Conservation (phyloP, 2,797 vertebrate genomes). For the Danio albolineatus region DNA sequence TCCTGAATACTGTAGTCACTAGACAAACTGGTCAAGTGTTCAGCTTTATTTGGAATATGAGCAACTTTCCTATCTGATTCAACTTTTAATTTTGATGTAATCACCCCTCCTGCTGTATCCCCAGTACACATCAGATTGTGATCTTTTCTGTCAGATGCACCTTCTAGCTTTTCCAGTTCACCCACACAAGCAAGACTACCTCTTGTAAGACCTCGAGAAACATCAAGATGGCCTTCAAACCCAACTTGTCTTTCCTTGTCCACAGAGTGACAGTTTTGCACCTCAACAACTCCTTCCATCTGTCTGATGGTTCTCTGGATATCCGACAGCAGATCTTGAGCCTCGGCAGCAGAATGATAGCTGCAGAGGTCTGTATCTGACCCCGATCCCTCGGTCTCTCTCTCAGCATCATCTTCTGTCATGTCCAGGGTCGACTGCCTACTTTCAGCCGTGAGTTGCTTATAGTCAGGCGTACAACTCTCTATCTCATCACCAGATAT, state of each 20-base stretch:
- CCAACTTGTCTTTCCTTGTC: conserved; percentile 1
- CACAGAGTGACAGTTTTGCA: background rate
- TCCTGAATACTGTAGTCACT: conserved; percentile 75
- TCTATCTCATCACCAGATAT: conserved; percentile 79
- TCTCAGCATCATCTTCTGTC: conserved; percentile 81
- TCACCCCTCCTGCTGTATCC: background rate
- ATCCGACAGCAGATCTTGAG: conserved; percentile 91
- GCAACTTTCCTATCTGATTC: background rate
- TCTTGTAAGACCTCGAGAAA: conserved; percentile 1
- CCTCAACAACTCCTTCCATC: conserved; percentile 52
- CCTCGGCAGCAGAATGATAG: conserved; percentile 91
- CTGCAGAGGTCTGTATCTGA: conserved; percentile 95
- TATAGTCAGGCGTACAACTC: conserved; percentile 78
- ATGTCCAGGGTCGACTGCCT: conserved; percentile 72
- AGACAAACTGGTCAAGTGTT: conserved; percentile 11
- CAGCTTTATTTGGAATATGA: conserved; percentile 1
- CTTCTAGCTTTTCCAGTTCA: background rate
- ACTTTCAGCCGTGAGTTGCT: conserved; percentile 73
- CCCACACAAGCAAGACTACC: background rate
- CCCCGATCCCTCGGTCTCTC: conserved; percentile 76
- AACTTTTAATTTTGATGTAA: background rate
- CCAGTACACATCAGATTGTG: background rate
- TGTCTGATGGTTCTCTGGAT: conserved; percentile 89
- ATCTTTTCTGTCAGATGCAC: background rate
- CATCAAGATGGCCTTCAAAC: background rate